Evolutionary conservation across 2,113 vertebrate species (phyloP), one percentile per base, ranked within the genome.

Genomic region (Rhodinocichla rosea): DNA sequence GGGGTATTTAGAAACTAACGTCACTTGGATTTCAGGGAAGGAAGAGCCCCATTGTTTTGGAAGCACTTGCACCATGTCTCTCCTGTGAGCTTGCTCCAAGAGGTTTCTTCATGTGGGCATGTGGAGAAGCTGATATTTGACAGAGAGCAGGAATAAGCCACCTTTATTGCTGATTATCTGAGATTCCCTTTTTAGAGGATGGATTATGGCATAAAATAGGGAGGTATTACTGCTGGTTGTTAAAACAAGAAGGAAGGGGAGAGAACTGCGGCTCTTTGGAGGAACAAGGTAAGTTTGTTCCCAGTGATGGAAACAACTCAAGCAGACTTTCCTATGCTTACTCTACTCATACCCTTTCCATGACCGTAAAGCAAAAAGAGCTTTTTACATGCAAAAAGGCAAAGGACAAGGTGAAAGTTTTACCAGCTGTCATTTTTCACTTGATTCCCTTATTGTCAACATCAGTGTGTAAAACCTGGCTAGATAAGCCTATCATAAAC

Each of bases 341-440:
- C 62, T 79, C 30, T 30, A 15, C 20, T 81, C 64, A 9, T 14
- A 24, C 2, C 3, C 32, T 57, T 84, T 89, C 42, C 21, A 33
- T 56, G 30, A 64, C 42, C 2, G 0, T 69, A 65, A 73, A 95
- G 77, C 47, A 93, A 68, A 88, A 83, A 57, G 42, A 77, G 27
- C 53, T 82, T 95, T 97, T 64, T 89, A 19, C 71, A 39, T 69
- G 59, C 15, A 33, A 65, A 84, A 42, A 81, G 53, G 53, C 45
- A 90, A 62, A 76, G 39, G 33, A 6, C 39, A 42, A 86, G 81
- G 69, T 94, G 73, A 39, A 90, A 76, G 49, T 68, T 78, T 79
- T 89, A 10, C 50, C 85, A 78, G 33, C 82, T 81, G 57, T 28
- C 57, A 62, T 56, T 96, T 97, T 95, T 85, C 44, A 57, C 87